Conservation (phyloP, 1,140 invertebrate species). For the Lepidostoma basale region DNA sequence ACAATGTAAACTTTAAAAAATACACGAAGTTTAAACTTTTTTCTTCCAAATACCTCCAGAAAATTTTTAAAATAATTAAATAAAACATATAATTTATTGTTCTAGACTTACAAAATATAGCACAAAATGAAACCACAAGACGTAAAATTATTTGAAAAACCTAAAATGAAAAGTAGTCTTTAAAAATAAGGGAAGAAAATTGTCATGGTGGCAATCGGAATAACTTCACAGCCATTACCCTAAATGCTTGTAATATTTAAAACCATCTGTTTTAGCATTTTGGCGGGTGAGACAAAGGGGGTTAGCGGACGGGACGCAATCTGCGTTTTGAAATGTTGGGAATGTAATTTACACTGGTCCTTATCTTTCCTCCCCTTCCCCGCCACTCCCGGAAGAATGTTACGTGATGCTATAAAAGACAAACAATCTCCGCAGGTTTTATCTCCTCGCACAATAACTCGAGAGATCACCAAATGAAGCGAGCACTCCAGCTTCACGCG, state of each 20-base stretch:
- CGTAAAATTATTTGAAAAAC: too few species aligned
- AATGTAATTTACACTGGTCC: slow-evolving; percentile 47
- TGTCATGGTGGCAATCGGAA: slow-evolving; percentile 29
- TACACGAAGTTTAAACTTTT: too few species aligned
- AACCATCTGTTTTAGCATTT: slow-evolving; percentile 30
- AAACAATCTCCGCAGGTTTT: slow-evolving; percentile 15
- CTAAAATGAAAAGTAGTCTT: too few species aligned
- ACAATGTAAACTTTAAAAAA: too few species aligned
- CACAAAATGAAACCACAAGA: too few species aligned
- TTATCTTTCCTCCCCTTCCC: slow-evolving; percentile 29
- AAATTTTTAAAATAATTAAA: slow-evolving; percentile 1
- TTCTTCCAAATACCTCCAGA: too few species aligned
- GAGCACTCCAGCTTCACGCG: not conserved
- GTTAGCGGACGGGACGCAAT: slow-evolving; percentile 33
- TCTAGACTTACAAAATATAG: too few species aligned
- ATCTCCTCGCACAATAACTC: slow-evolving; percentile 20
- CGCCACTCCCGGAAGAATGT: slow-evolving; percentile 15
- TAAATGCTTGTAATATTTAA: slow-evolving; percentile 43
- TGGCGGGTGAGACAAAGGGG: slow-evolving; percentile 1
- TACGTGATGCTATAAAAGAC: slow-evolving; percentile 28
- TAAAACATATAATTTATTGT: too few species aligned
- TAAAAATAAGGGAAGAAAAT: too few species aligned
- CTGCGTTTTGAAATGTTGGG: slow-evolving; percentile 45
- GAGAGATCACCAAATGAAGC: slow-evolving; percentile 22
- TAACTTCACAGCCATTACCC: slow-evolving; percentile 37